Base-by-base conservation (phyloP, 2,888 invertebrate species). In the Strigamia transsilvanica region DNA sequence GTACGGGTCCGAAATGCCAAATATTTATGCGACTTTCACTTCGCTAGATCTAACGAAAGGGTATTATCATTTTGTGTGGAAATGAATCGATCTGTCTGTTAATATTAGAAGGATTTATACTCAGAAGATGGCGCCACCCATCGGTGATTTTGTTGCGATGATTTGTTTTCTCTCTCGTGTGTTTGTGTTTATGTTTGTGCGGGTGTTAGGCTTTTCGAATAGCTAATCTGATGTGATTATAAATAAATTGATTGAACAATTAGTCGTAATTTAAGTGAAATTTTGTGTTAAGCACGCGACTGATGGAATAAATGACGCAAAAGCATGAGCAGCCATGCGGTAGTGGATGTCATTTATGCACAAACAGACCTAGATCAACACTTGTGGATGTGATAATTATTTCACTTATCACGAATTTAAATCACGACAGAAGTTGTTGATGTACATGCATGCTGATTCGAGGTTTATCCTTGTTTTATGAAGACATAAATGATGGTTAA, bases 281-380 rank as follows among this genome's bases (percentile, higher is more conserved):
- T 21, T 66, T 66, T 66, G 66, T 66, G 23, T 66, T 23, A 23
- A 23, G 66, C 66, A 66, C 66, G 66, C 66, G 66, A 66, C 66
- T 66, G 10, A 66, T 66, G 66, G 66, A 27, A 66, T 66, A 66
- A 66, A 66, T 66, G 66, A 66, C 66, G 66, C 27, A 27, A 73
- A 73, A 73, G 73, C 27, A 32, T 73, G 73, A 7, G 5, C 73
- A 32, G n/a, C 73, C 73, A 73, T 73, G 73, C 73, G 32, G 12
- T 73, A 73, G 27, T 73, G 73, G 32, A 73, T 73, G 73, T n/a
- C 73, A 23, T 73, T 73, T 73, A 18, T 56, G 23, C 27, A 12
- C 73, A 73, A 23, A 73, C 23, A 73, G 73, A 73, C 73, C 73
- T 32, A 73, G 27, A 32, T 73, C 10, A 27, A 73, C 73, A 32